Conservation (phyloP, 2,113 vertebrate genomes). For the Pantherophis guttatus region DNA sequence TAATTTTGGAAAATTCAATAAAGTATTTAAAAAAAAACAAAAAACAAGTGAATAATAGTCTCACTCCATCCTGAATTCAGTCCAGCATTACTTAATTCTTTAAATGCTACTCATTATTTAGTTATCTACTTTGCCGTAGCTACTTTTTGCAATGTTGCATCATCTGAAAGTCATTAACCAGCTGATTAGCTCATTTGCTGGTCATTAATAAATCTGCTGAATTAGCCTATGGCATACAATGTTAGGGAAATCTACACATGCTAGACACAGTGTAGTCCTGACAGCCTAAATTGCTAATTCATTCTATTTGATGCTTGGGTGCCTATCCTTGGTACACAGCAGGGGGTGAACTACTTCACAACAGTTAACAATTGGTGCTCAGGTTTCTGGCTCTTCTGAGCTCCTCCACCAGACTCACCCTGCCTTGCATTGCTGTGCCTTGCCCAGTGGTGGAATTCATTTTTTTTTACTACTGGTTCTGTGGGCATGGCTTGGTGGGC, state of each 20-base stretch:
- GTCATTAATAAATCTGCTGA: constrained; percentile 41
- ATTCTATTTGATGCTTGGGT: neutral
- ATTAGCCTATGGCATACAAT: neutral
- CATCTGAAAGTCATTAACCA: constrained; percentile 21
- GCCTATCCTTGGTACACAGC: neutral
- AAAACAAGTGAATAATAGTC: too few relatives aligned
- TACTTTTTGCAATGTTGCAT: neutral
- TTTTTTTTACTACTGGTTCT: too few relatives aligned
- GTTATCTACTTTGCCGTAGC: neutral
- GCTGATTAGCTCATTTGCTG: constrained; percentile 21
- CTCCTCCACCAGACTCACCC: neutral
- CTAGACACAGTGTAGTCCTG: neutral
- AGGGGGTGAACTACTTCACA: neutral
- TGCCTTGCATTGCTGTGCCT: neutral
- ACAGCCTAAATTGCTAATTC: neutral
- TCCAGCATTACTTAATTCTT: neutral
- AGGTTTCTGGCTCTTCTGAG: neutral
- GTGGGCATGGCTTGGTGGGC: too few relatives aligned
- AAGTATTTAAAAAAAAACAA: too few relatives aligned
- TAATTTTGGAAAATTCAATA: too few relatives aligned
- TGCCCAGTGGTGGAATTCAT: neutral
- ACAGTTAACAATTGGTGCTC: neutral
- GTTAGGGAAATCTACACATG: neutral
- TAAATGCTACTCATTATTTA: constrained; percentile 11
- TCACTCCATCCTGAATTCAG: neutral